Conservation (phyloP, 2,888 invertebrate species). For the Tolmerus cingulatus region DNA sequence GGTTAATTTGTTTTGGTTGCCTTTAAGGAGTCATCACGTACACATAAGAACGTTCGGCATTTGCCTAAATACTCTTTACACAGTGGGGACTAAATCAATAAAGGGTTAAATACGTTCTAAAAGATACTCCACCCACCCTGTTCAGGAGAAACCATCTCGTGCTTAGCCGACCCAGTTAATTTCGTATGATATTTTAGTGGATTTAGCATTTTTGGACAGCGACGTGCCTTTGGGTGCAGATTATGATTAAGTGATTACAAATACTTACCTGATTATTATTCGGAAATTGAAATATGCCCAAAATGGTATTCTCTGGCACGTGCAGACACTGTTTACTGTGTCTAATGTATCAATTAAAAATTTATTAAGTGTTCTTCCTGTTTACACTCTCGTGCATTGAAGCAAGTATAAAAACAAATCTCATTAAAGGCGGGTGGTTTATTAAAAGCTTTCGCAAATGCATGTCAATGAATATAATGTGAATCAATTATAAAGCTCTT, state of each 20-base stretch:
- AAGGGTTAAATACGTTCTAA: not conserved
- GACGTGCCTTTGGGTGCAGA: not conserved
- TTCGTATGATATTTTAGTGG: not conserved
- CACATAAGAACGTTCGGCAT: not conserved
- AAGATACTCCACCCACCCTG: not conserved
- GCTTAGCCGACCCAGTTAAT: not conserved
- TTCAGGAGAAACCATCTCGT: not conserved
- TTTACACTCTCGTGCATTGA: not conserved
- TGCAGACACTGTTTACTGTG: conserved; percentile 49
- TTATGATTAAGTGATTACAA: conserved; percentile 46
- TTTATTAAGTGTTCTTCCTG: conserved; percentile 59
- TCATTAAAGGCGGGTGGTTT: not conserved
- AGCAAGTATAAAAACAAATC: not conserved
- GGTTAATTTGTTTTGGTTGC: not conserved
- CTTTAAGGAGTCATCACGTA: not conserved
- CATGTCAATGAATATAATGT: not conserved
- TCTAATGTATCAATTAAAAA: conserved; percentile 65
- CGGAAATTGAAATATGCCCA: conserved; percentile 44
- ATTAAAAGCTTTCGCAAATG: not conserved
- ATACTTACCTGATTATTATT: conserved; percentile 45
- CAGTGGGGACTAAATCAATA: not conserved
- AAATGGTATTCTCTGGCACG: not conserved
- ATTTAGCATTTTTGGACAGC: conserved; percentile 15
- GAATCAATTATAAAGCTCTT: not conserved
- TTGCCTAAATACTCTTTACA: not conserved